Conservation (phyloP, 2,797 vertebrate species). For the Eremophila alpestris region DNA sequence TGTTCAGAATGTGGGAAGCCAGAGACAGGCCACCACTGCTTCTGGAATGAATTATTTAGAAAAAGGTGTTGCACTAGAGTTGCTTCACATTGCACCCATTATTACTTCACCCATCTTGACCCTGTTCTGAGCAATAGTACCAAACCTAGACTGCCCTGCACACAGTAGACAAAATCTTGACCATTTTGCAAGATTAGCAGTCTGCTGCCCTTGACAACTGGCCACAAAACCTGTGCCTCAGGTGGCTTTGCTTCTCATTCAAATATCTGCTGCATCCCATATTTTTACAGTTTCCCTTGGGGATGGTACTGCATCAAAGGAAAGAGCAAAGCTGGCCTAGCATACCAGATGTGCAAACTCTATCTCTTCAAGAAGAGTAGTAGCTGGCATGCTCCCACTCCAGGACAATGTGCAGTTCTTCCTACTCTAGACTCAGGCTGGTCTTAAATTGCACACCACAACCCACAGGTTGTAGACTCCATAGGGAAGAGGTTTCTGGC, state of each 20-base stretch:
- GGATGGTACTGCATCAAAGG: background rate
- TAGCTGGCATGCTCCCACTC: background rate
- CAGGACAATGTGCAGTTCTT: background rate
- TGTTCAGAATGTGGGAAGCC: background rate
- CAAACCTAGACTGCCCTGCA: background rate
- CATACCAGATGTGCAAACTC: background rate
- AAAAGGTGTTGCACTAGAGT: background rate
- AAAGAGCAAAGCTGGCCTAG: conserved; percentile 5
- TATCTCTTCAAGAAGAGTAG: background rate
- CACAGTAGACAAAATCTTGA: background rate
- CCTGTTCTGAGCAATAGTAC: background rate
- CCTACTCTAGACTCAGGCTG: background rate
- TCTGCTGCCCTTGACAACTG: background rate
- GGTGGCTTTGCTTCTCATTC: background rate
- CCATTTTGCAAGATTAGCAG: background rate
- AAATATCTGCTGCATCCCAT: background rate
- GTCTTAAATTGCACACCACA: background rate
- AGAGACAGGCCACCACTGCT: background rate
- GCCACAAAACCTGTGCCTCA: background rate
- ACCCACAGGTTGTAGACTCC: background rate
- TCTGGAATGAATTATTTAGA: background rate
- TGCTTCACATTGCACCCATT: background rate
- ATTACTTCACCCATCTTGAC: background rate
- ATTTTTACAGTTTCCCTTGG: background rate
- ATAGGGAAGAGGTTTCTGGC: background rate